phyloP scores from a whole-genome alignment of 2,888 invertebrate species.

The Gandaritis pyraliata region DNA sequence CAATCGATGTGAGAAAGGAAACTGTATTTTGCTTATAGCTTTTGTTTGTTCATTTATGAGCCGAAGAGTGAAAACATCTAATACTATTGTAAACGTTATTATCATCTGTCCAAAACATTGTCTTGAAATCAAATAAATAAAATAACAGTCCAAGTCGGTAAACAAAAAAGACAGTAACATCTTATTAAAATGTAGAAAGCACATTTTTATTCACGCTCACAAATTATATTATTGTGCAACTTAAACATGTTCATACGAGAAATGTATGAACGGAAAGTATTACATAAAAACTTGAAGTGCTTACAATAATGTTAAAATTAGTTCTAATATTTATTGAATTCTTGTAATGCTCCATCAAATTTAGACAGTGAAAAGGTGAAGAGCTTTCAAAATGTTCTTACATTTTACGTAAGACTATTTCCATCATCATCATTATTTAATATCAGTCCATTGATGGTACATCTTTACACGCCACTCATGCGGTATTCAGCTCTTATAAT shows the following conservation, averaged over 20 bases:
- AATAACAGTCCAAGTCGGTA: too few relatives aligned
- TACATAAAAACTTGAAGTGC: slow-evolving; percentile 28
- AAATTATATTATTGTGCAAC: slow-evolving; percentile 67
- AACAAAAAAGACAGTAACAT: background rate
- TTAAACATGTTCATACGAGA: slow-evolving; percentile 50
- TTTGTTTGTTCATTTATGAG: slow-evolving; percentile 10
- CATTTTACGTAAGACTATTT: slow-evolving; percentile 5
- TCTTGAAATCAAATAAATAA: too few relatives aligned
- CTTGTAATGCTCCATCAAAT: slow-evolving; percentile 9
- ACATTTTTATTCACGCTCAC: slow-evolving; percentile 50
- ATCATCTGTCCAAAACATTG: too few relatives aligned
- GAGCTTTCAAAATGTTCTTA: slow-evolving; percentile 1
- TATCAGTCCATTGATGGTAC: too few relatives aligned
- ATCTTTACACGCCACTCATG: too few relatives aligned
- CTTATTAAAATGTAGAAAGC: slow-evolving; percentile 50
- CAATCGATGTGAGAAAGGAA: slow-evolving; percentile 40
- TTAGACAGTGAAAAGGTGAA: slow-evolving; percentile 7
- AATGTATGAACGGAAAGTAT: slow-evolving; percentile 26
- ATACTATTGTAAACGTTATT: too few relatives aligned
- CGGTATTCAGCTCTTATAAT: too few relatives aligned
- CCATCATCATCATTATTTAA: background rate
- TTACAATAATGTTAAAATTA: slow-evolving; percentile 12
- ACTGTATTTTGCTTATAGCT: slow-evolving; percentile 32
- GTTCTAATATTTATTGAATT: slow-evolving; percentile 18
- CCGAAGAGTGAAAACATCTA: slow-evolving; percentile 25